phyloP scores from a whole-genome alignment of 2,888 invertebrate genomes.

The Bellardia pandia region DNA sequence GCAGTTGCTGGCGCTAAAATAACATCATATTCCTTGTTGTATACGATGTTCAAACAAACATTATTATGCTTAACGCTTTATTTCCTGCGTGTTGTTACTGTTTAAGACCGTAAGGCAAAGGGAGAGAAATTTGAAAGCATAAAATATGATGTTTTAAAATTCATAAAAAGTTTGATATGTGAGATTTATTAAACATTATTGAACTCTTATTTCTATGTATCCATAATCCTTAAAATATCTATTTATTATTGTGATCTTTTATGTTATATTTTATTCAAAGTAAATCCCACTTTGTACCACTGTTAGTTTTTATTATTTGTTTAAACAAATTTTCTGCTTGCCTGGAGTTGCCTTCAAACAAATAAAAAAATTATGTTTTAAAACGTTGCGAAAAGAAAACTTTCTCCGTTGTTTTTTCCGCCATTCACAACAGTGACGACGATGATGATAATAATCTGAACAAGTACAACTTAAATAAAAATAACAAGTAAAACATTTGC shows the following conservation, averaged over 20 bases:
- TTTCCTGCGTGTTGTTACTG: constrained; percentile 16
- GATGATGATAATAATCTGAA: constrained; percentile 40
- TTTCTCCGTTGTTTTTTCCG: constrained; percentile 25
- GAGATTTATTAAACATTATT: too few relatives aligned
- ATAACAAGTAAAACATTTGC: constrained; percentile 16
- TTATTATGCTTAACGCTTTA: constrained; percentile 26
- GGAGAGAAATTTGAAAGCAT: too few relatives aligned
- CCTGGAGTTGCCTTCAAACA: constrained; percentile 6
- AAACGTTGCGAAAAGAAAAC: constrained; percentile 39
- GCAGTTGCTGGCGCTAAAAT: constrained; percentile 23
- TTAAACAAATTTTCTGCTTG: constrained; percentile 46
- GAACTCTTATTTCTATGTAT: too few relatives aligned
- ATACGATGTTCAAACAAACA: constrained; percentile 24
- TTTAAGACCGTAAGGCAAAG: neutral
- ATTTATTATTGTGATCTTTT: too few relatives aligned
- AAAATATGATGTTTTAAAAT: too few relatives aligned
- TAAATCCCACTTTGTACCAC: neutral
- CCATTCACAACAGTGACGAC: constrained; percentile 26
- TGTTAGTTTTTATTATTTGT: constrained; percentile 12
- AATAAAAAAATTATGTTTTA: neutral
- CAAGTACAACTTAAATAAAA: constrained; percentile 27
- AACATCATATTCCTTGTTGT: constrained; percentile 41
- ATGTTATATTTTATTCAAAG: too few relatives aligned
- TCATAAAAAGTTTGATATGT: too few relatives aligned
- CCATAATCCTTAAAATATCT: neutral